Evolutionary conservation across 2,888 invertebrate species (phyloP).

Genomic region (Dolichopus griseipennis): DNA sequence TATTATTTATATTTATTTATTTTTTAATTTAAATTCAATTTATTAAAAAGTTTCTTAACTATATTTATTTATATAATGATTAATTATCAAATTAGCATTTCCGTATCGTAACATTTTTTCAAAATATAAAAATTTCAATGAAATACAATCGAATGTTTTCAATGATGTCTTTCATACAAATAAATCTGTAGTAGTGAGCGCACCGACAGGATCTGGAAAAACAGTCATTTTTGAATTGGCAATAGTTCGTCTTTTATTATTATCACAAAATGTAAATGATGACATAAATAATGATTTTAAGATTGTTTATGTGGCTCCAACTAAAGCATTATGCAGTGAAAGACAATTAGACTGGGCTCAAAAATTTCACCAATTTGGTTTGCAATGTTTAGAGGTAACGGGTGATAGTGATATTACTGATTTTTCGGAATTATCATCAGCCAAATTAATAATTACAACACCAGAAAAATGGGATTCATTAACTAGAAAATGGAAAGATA

Average conservation of each 20-base stretch:
- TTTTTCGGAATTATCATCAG: constrained; percentile 45
- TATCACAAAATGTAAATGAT: neutral
- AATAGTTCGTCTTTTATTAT: constrained; percentile 52
- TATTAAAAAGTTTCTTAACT: too few species aligned
- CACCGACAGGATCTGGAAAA: constrained; percentile 78
- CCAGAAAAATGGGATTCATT: constrained; percentile 81
- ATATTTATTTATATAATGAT: too few species aligned
- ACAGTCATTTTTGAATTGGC: constrained; percentile 76
- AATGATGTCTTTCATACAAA: constrained; percentile 60
- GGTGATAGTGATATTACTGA: constrained; percentile 65
- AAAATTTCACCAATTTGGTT: constrained; percentile 56
- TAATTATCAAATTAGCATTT: constrained; percentile 36
- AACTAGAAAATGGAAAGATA: constrained; percentile 65
- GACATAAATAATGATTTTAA: constrained; percentile 47
- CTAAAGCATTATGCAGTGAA: constrained; percentile 70
- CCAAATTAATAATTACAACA: constrained; percentile 65
- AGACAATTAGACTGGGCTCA: constrained; percentile 60
- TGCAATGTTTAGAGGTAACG: constrained; percentile 61
- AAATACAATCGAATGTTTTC: constrained; percentile 62
- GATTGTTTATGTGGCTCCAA: constrained; percentile 76
- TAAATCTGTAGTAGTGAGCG: constrained; percentile 62
- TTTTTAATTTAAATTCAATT: too few species aligned
- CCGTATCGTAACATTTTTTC: constrained; percentile 49
- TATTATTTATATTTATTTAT: too few species aligned
- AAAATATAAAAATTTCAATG: constrained; percentile 57